Conservation (phyloP, 1,140 invertebrate genomes). For the Chionoecetes opilio region DNA sequence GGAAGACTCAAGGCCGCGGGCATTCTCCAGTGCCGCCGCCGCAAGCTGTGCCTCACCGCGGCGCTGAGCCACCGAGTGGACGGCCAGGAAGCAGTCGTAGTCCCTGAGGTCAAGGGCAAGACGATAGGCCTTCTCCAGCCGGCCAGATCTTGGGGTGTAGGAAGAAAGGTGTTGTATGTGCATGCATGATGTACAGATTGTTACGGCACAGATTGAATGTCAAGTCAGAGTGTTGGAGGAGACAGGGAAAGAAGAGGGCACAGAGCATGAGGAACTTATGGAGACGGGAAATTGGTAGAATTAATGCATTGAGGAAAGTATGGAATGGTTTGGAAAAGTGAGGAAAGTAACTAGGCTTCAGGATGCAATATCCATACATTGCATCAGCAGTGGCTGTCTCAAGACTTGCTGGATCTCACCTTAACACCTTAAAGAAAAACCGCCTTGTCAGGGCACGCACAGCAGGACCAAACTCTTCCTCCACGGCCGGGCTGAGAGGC, state of each 20-base stretch:
- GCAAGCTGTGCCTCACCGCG: conserved; percentile 89
- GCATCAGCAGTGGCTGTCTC: not conserved
- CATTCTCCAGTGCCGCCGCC: conserved; percentile 89
- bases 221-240: not conserved
- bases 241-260: not conserved
- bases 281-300: not conserved
- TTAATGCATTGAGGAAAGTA: not conserved
- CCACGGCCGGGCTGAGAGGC: conserved; percentile 76
- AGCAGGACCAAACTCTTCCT: conserved; percentile 88
- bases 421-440: conserved; percentile 91
- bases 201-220: not conserved
- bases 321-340: too few species aligned
- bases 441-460: conserved; percentile 89
- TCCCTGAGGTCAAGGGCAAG: conserved; percentile 93
- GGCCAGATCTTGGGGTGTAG: conserved; percentile 86
- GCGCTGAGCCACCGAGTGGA: conserved; percentile 90
- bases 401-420: conserved; percentile 84
- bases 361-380: too few species aligned
- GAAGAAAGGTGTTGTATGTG: not conserved
- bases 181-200: not conserved
- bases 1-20: conserved; percentile 87
- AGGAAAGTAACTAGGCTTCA: too few species aligned
- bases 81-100: conserved; percentile 93
- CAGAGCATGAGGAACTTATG: not conserved
- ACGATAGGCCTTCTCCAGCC: conserved; percentile 93